Percentiles rank a stretch among this genome's conserved stretches.
Conservation (phyloP, 2,113 vertebrate species). For the Rhabdornis inornatus region DNA sequence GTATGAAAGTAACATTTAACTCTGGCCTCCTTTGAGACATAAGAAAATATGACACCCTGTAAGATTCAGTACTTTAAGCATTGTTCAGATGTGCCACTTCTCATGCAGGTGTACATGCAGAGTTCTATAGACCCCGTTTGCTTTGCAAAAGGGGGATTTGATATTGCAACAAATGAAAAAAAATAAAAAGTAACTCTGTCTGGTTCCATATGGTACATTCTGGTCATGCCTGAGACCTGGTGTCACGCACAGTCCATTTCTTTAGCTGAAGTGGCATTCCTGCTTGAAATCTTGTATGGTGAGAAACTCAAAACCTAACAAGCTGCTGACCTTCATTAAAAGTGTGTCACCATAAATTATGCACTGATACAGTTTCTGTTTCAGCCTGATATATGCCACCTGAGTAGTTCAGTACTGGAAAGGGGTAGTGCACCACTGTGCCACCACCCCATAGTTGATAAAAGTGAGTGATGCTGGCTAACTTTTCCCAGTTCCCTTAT, state of each 20-base stretch:
- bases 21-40: neutral
- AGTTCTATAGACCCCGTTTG: neutral
- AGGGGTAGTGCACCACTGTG: neutral
- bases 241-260: neutral
- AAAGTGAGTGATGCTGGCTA: neutral
- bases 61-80: neutral
- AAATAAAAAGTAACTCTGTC: neutral
- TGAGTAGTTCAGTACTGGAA: neutral
- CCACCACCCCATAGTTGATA: neutral
- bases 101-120: neutral
- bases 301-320: constrained; percentile 11
- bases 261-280: neutral
- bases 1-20: neutral
- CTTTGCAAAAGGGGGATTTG: neutral
- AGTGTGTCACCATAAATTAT: neutral
- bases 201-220: neutral
- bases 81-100: neutral
- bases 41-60: neutral
- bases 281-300: neutral
- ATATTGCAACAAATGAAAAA: neutral
- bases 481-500: neutral
- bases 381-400: neutral
- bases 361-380: neutral
- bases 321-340: neutral
- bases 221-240: neutral